Percentiles rank a stretch among this genome's conserved stretches.
phyloP scores from a whole-genome alignment of 2,113 vertebrate genomes.

The Marcusenius ussheri region DNA sequence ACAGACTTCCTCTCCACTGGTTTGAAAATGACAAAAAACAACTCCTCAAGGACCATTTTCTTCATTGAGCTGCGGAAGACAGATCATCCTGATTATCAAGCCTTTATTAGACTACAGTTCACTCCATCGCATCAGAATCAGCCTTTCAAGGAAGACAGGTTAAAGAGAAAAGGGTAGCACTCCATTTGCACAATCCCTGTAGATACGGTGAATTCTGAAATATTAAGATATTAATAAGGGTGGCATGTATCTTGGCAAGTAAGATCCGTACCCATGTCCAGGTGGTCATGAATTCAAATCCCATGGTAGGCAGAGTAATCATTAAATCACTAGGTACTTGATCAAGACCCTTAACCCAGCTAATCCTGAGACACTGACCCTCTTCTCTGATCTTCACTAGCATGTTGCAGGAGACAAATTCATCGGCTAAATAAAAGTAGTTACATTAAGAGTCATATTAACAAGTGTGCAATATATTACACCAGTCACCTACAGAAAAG shows the following conservation, averaged over 20 bases:
- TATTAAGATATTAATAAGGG: not conserved
- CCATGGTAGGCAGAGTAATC: not conserved
- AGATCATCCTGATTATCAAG: not conserved
- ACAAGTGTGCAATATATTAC: not conserved
- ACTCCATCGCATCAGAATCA: not conserved
- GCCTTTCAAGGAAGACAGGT: not conserved
- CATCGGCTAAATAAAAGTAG: not conserved
- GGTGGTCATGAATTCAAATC: not conserved
- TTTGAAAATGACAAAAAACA: not conserved
- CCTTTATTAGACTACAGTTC: not conserved
- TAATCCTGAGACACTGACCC: not conserved
- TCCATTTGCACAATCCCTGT: not conserved
- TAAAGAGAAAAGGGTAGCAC: not conserved
- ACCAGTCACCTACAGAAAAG: not conserved
- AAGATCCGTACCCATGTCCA: not conserved
- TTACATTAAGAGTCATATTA: not conserved
- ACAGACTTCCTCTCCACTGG: not conserved
- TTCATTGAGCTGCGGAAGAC: not conserved
- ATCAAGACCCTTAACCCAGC: not conserved
- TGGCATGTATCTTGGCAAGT: not conserved
- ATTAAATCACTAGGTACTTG: not conserved
- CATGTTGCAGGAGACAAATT: not conserved
- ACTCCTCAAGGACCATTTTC: not conserved
- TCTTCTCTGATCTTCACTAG: not conserved
- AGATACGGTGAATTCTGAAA: not conserved